phyloP scores from a whole-genome alignment of 1,140 invertebrate species.

The Drosophila bocqueti region DNA sequence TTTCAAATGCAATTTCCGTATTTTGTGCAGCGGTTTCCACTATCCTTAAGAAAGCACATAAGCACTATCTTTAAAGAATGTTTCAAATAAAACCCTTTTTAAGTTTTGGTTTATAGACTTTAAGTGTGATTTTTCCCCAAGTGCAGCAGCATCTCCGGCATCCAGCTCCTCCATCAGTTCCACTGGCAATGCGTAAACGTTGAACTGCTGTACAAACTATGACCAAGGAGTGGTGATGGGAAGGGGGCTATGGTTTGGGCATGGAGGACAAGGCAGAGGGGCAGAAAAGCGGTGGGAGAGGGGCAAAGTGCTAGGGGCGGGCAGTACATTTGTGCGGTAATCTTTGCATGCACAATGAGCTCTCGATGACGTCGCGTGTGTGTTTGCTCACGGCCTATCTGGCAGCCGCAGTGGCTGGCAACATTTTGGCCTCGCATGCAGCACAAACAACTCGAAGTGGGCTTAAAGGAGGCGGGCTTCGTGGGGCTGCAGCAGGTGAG shows the following conservation, averaged over 20 bases:
- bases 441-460: constrained; percentile 56
- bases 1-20: background rate
- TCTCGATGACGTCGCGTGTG: constrained; percentile 52
- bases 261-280: background rate
- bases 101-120: background rate
- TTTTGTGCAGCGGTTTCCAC: too few species aligned
- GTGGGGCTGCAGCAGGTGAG: constrained; percentile 5
- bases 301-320: background rate
- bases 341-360: constrained; percentile 76
- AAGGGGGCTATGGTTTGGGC: background rate
- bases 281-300: background rate
- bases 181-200: constrained; percentile 55
- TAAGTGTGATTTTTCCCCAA: background rate
- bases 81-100: too few species aligned
- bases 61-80: background rate
- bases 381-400: constrained; percentile 65
- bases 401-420: constrained; percentile 47
- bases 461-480: constrained; percentile 10
- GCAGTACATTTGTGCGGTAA: constrained; percentile 66
- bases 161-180: constrained; percentile 44
- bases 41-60: background rate
- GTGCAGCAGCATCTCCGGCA: constrained; percentile 7
- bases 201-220: constrained; percentile 32
- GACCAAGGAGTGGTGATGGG: background rate
- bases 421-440: constrained; percentile 64